phyloP scores from a whole-genome alignment of 1,140 invertebrate genomes.

The Bombyx mori region DNA sequence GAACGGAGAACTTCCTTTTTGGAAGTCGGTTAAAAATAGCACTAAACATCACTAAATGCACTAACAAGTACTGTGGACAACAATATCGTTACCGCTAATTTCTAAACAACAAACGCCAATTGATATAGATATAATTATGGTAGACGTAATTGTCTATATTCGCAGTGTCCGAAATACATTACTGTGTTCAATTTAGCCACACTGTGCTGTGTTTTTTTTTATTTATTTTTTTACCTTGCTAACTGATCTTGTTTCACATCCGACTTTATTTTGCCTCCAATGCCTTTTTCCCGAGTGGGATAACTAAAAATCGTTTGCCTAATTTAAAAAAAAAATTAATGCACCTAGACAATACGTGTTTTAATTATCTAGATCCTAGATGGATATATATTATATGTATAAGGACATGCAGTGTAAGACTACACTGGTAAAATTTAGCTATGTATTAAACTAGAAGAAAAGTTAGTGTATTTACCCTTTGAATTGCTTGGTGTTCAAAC shows the following conservation, averaged over 20 bases:
- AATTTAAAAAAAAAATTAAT: slow-evolving; percentile 40
- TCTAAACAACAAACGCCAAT: no score
- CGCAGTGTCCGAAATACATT: slow-evolving; percentile 2
- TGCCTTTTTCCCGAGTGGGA: slow-evolving; percentile 59
- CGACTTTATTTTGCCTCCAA: slow-evolving; percentile 66
- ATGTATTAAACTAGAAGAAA: background rate
- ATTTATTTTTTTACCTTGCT: slow-evolving; percentile 55
- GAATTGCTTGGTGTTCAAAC: slow-evolving; percentile 58
- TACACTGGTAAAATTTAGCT: background rate
- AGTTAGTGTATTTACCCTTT: slow-evolving; percentile 49
- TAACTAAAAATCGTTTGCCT: slow-evolving; percentile 59
- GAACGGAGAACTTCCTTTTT: no score
- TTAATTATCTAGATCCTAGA: no score
- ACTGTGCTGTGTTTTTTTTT: slow-evolving; percentile 39
- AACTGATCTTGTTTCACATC: slow-evolving; percentile 62
- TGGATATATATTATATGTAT: no score
- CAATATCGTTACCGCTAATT: no score
- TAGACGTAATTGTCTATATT: no score
- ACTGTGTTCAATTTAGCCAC: slow-evolving; percentile 37
- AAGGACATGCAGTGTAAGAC: slow-evolving; percentile 1
- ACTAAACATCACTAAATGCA: no score
- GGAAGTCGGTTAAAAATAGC: no score
- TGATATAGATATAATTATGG: no score
- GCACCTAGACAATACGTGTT: slow-evolving; percentile 27
- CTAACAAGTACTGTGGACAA: no score